These are phyloP conservation scores for Sinella curviseta DNA, from an alignment of 1,140 invertebrate species.

Conservation along the genomic window DNA sequence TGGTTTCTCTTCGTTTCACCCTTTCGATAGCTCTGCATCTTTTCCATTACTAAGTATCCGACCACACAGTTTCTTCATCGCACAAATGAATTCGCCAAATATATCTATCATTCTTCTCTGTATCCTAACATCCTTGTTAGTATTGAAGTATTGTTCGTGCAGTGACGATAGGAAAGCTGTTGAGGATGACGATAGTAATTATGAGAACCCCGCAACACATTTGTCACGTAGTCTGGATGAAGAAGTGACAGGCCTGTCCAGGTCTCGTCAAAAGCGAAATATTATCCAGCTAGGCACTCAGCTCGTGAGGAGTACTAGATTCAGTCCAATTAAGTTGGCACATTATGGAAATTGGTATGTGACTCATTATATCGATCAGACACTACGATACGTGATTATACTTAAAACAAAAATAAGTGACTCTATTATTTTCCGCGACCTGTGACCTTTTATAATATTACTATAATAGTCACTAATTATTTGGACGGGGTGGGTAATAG, in stretches of 20 bases:
- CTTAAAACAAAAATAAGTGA: too few species aligned
- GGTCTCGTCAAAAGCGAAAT: not conserved
- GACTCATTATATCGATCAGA: not conserved
- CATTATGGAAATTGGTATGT: slow-evolving; percentile 13
- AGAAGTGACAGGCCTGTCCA: not conserved
- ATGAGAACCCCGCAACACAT: not conserved
- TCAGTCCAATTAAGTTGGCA: not conserved
- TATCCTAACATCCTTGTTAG: not conserved
- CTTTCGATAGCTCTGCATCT: too few species aligned
- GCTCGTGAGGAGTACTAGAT: not conserved
- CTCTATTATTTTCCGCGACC: too few species aligned
- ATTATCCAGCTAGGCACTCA: not conserved
- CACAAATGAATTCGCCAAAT: too few species aligned
- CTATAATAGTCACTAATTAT: too few species aligned
- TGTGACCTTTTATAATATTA: too few species aligned
- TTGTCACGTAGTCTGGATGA: not conserved
- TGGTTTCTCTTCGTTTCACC: too few species aligned
- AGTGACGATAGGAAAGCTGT: not conserved
- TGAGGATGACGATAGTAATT: not conserved
- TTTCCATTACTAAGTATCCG: too few species aligned
- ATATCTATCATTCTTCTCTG: not conserved
- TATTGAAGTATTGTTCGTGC: not conserved
- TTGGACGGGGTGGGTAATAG: too few species aligned
- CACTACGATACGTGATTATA: too few species aligned
- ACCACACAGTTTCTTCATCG: too few species aligned